Percentiles rank a stretch among this genome's conserved stretches.
Conservation (phyloP, 2,113 vertebrate genomes). For the Cephalopterus ornatus region DNA sequence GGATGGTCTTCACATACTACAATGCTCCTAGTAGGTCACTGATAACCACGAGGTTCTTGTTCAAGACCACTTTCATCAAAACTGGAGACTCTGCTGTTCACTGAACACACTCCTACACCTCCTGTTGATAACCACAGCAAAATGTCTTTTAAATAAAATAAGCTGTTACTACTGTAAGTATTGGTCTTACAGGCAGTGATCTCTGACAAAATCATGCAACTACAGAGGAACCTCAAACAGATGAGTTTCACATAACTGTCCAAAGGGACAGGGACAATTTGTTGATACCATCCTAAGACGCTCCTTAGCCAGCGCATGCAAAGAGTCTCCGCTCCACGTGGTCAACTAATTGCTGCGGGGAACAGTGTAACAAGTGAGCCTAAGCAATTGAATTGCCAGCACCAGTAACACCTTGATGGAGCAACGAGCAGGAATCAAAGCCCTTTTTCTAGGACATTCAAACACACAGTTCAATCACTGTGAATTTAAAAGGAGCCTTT, state of each 20-base stretch:
- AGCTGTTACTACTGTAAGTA: background rate
- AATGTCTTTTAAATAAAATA: background rate
- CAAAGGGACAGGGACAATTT: background rate
- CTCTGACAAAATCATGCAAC: background rate
- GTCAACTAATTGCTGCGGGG: background rate
- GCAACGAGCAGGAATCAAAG: fast-evolving
- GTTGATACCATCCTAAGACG: background rate
- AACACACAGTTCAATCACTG: background rate
- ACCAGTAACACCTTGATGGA: background rate
- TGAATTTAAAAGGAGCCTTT: background rate
- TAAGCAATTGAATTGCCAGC: fast-evolving
- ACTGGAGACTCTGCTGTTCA: background rate
- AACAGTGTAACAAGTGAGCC: background rate
- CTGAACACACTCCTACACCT: background rate
- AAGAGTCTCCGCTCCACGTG: background rate
- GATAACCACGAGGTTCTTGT: background rate
- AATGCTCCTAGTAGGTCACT: background rate
- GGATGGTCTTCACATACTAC: background rate
- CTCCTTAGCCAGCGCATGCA: background rate
- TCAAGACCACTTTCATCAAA: background rate
- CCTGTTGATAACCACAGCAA: background rate
- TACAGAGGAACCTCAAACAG: background rate
- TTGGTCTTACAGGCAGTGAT: background rate
- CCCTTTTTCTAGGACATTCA: background rate
- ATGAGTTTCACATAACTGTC: background rate